Percentiles rank a stretch among this genome's conserved stretches.
Evolutionary conservation across 2,113 vertebrate genomes (phyloP).

Genomic region (Gambusia holbrooki): DNA sequence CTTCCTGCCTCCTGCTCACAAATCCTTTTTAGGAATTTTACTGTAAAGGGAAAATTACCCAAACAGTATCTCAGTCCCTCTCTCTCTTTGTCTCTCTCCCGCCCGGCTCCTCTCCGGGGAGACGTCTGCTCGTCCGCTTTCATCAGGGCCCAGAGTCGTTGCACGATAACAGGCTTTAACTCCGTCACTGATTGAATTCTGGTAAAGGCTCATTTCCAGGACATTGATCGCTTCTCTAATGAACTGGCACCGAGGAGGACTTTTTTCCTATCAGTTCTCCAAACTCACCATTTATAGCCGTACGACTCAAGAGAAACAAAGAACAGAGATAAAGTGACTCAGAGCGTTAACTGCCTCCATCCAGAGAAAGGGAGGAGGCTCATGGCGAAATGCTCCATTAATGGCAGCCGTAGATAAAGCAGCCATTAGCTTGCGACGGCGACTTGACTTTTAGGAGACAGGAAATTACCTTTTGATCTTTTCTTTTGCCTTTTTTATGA

Average conservation of each 20-base stretch:
- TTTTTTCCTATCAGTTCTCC: constrained; percentile 45
- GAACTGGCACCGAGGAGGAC: constrained; percentile 67
- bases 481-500: constrained; percentile 34
- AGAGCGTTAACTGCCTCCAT: constrained; percentile 14
- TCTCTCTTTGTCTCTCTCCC: constrained; percentile 18
- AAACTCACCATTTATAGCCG: constrained; percentile 41
- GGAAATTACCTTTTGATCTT: constrained; percentile 57
- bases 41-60: constrained; percentile 35
- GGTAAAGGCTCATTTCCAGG: constrained; percentile 66
- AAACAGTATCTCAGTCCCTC: constrained; percentile 19
- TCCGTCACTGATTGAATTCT: constrained; percentile 67
- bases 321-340: constrained; percentile 36
- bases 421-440: constrained; percentile 38
- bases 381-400: constrained; percentile 15
- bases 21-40: constrained; percentile 40
- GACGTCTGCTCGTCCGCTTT: constrained; percentile 59
- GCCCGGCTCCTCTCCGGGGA: constrained; percentile 45
- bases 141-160: constrained; percentile 49
- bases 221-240: constrained; percentile 67
- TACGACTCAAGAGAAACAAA: constrained; percentile 41
- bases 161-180: constrained; percentile 62
- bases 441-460: constrained; percentile 47
- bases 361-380: constrained; percentile 13
- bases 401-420: constrained; percentile 47
- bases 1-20: neutral